Conservation (phyloP, 2,888 invertebrate species). For the Caradrina kadenii region DNA sequence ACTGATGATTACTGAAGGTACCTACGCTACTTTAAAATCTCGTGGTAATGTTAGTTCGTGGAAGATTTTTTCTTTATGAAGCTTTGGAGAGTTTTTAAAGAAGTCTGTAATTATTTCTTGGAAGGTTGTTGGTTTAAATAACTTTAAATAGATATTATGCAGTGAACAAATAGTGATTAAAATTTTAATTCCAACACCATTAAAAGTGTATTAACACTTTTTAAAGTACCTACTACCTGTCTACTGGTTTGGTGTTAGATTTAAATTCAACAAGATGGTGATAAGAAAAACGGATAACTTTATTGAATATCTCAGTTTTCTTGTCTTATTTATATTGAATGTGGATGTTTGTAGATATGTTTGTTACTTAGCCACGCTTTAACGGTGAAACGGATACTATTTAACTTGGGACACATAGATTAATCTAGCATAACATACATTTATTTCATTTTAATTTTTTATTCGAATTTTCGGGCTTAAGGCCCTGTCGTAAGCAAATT, state of each 20-base stretch:
- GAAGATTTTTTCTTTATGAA: constrained; percentile 45
- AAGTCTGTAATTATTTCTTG: constrained; percentile 27
- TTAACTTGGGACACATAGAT: too few species aligned
- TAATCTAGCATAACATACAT: too few species aligned
- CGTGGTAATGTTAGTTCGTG: constrained; percentile 50
- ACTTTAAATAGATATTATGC: background rate
- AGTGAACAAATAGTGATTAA: background rate
- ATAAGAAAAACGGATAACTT: background rate
- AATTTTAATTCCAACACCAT: background rate
- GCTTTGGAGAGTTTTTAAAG: constrained; percentile 21
- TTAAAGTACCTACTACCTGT: too few species aligned
- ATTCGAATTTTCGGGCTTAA: too few species aligned
- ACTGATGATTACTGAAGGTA: constrained; percentile 65
- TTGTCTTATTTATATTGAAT: too few species aligned
- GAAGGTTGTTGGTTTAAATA: constrained; percentile 11
- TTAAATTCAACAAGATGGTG: background rate
- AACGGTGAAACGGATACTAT: too few species aligned
- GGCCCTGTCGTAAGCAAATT: too few species aligned
- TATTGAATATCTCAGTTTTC: too few species aligned
- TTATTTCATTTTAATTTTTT: too few species aligned
- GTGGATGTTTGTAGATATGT: too few species aligned
- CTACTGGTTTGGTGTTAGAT: background rate
- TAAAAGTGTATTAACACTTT: background rate
- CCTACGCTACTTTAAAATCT: constrained; percentile 56
- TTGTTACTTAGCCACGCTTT: too few species aligned